Evolutionary conservation across 2,888 invertebrate species (phyloP).

Genomic region (Brachypterus glaber): DNA sequence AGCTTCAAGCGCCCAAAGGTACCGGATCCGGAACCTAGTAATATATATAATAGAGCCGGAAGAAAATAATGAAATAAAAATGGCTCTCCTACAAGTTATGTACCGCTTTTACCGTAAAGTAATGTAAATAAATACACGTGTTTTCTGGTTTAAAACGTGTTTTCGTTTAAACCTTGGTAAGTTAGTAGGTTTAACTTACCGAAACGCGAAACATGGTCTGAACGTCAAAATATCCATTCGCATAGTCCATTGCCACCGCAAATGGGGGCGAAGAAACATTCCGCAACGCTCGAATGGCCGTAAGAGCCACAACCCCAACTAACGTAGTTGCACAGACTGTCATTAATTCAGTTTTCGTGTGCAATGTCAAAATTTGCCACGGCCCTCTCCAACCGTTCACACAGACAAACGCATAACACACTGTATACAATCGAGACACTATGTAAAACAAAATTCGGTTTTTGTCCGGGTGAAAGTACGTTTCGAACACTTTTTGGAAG

Average conservation of each 20-base stretch:
- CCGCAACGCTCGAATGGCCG: constrained; percentile 58
- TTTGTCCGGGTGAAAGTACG: constrained; percentile 56
- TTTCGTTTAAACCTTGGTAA: too few species aligned
- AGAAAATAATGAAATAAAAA: too few species aligned
- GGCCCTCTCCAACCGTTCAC: constrained; percentile 84
- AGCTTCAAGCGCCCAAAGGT: too few species aligned
- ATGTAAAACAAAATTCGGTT: constrained; percentile 59
- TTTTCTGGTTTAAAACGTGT: too few species aligned
- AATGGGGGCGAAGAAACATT: constrained; percentile 80
- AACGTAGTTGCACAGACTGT: constrained; percentile 56
- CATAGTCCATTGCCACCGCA: constrained; percentile 63
- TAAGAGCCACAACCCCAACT: constrained; percentile 58
- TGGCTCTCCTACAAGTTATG: too few species aligned
- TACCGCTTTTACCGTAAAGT: too few species aligned
- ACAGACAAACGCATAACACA: constrained; percentile 66
- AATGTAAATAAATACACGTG: too few species aligned
- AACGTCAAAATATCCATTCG: constrained; percentile 71
- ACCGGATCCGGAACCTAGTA: too few species aligned
- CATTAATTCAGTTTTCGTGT: constrained; percentile 51
- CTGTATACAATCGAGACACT: constrained; percentile 64
- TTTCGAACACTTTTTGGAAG: constrained; percentile 52
- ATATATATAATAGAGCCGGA: too few species aligned
- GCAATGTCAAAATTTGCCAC: constrained; percentile 67
- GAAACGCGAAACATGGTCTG: constrained; percentile 74
- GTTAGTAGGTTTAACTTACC: constrained; percentile 48